phyloP scores from a whole-genome alignment of 64 coral and sea anemone genomes.

The Actinia equina region DNA sequence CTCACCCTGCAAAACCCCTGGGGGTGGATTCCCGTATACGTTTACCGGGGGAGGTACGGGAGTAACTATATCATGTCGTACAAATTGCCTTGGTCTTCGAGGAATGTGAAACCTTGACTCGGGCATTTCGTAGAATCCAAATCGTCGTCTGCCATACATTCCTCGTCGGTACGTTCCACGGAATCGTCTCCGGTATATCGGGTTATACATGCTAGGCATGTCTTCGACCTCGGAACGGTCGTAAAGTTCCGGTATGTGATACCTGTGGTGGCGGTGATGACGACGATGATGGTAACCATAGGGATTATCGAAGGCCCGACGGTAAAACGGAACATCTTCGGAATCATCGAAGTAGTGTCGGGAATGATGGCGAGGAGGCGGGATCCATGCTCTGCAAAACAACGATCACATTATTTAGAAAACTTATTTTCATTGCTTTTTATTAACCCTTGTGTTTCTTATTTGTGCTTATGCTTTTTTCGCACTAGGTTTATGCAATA shows the following conservation, averaged over 20 bases:
- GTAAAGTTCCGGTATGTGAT: constrained; percentile 29
- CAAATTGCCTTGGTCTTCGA: constrained; percentile 12
- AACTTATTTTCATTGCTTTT: not conserved
- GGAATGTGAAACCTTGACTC: constrained; percentile 19
- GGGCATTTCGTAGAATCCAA: not conserved
- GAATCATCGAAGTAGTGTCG: constrained; percentile 6
- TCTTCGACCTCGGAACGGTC: constrained; percentile 52
- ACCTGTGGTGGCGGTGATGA: constrained; percentile 49
- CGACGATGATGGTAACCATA: constrained; percentile 37
- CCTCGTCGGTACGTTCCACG: constrained; percentile 30
- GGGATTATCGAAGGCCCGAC: constrained; percentile 42
- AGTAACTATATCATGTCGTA: constrained; percentile 69
- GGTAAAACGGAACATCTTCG: constrained; percentile 63
- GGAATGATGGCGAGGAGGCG: not conserved
- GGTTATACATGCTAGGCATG: not conserved
- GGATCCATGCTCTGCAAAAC: constrained; percentile 25
- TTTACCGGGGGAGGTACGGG: constrained; percentile 75
- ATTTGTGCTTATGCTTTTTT: no score
- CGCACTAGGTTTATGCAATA: no score
- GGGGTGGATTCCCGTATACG: constrained; percentile 73
- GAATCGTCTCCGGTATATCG: constrained; percentile 17
- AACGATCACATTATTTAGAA: not conserved
- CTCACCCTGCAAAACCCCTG: constrained; percentile 53
- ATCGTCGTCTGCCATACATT: constrained; percentile 11
- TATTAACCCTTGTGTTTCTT: not conserved